These are phyloP conservation scores for Ichneumoninae sp. DNA, from an alignment of 2,888 invertebrate species.

Conservation along the genomic window DNA sequence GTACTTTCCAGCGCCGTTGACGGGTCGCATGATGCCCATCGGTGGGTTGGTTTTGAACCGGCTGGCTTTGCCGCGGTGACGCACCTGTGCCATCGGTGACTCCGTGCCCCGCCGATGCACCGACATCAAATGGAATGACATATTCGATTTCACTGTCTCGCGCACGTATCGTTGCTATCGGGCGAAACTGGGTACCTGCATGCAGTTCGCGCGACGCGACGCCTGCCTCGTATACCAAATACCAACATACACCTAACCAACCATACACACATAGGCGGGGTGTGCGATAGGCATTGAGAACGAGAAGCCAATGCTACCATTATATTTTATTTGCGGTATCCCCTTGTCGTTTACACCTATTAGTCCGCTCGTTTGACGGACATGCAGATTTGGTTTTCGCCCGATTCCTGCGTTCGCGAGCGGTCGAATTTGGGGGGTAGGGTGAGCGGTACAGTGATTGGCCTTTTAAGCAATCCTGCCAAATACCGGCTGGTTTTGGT, in stretches of 20 bases:
- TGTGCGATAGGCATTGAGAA: conserved; percentile 9
- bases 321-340: conserved; percentile 52
- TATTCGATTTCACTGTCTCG: conserved; percentile 67
- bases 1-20: conserved; percentile 34
- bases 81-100: conserved; percentile 42
- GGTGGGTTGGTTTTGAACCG: conserved; percentile 22
- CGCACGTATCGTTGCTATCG: conserved; percentile 48
- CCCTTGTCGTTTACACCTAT: conserved; percentile 52
- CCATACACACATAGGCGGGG: not conserved
- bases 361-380: conserved; percentile 41
- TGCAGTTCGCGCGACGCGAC: conserved; percentile 14
- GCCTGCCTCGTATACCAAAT: not conserved
- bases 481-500: not conserved
- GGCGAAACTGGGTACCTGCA: conserved; percentile 2
- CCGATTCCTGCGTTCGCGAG: conserved; percentile 14
- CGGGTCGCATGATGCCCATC: conserved; percentile 19
- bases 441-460: not conserved
- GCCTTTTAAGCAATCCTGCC: not conserved
- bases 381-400: conserved; percentile 43
- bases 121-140: conserved; percentile 66
- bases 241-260: not conserved
- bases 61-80: conserved; percentile 24
- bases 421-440: conserved; percentile 42
- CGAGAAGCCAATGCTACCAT: conserved; percentile 62
- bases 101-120: conserved; percentile 35